Conservation (phyloP, 2,113 vertebrate genomes). For the Mystacornis crossleyi region DNA sequence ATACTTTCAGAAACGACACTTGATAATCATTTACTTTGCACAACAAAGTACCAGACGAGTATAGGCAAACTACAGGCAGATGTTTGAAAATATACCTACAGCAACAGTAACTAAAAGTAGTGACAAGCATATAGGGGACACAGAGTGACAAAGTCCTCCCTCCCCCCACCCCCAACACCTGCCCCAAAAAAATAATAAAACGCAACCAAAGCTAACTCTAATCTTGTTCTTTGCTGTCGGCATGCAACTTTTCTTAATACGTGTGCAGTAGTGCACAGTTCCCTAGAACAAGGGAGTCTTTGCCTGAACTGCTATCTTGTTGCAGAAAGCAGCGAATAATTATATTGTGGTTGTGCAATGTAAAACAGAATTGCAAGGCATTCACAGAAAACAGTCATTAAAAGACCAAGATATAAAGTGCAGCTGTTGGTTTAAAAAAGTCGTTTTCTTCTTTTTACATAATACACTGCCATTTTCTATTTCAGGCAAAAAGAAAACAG, state of each 20-base stretch:
- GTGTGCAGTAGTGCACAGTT: background rate
- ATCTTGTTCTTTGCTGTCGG: background rate
- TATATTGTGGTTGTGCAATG: background rate
- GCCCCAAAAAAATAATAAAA: background rate
- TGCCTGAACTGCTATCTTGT: background rate
- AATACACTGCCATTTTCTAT: background rate
- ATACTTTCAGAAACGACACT: background rate
- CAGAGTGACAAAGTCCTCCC: background rate
- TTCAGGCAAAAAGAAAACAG: background rate
- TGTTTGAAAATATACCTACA: background rate
- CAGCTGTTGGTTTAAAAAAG: background rate
- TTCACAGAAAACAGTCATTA: background rate
- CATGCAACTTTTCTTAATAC: background rate
- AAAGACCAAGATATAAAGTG: background rate
- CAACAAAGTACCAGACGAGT: background rate
- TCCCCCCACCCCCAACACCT: fast-evolving
- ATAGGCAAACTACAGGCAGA: background rate
- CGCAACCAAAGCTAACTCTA: background rate
- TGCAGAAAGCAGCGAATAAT: background rate
- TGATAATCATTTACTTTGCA: background rate
- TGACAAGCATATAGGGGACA: background rate
- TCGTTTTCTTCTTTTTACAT: background rate
- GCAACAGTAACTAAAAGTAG: background rate
- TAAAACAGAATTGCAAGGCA: background rate
- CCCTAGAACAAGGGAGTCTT: background rate